Conservation (phyloP, 2,888 invertebrate genomes). For the Horisme vitalbata region DNA sequence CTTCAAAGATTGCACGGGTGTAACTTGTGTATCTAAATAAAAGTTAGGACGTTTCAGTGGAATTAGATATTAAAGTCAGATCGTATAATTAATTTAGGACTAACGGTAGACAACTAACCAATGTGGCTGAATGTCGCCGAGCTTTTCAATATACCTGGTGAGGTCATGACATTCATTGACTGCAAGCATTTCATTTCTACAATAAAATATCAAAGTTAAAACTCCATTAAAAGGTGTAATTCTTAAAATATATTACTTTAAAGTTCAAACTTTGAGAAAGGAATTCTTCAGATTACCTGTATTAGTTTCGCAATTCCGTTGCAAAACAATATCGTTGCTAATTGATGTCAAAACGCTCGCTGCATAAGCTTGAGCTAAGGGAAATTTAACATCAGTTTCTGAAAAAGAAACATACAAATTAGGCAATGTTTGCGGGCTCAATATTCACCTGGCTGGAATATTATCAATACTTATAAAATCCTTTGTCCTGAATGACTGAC, state of each 20-base stretch:
- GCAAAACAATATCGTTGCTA: slow-evolving; percentile 24
- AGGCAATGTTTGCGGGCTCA: no score
- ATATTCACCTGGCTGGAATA: no score
- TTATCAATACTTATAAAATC: no score
- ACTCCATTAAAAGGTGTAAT: no score
- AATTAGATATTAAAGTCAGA: no score
- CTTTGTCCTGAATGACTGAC: no score
- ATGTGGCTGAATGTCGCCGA: slow-evolving; percentile 2
- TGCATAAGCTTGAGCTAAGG: not conserved
- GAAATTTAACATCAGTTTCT: slow-evolving; percentile 15
- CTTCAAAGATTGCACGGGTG: slow-evolving; percentile 13
- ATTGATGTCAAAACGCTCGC: slow-evolving; percentile 10
- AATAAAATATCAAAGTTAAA: slow-evolving; percentile 1
- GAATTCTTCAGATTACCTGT: slow-evolving; percentile 24
- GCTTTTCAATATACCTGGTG: not conserved
- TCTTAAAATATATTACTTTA: no score
- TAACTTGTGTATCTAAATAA: slow-evolving; percentile 21
- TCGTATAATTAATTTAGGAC: no score
- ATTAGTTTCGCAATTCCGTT: slow-evolving; percentile 29
- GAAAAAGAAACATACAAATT: slow-evolving; percentile 1
- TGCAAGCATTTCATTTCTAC: slow-evolving; percentile 6
- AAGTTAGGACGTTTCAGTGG: no score
- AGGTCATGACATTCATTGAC: slow-evolving; percentile 12
- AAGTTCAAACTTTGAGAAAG: no score
- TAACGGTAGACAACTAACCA: not conserved